Evolutionary conservation across 2,797 vertebrate species (phyloP).

Genomic region (Micromesistius poutassou): DNA sequence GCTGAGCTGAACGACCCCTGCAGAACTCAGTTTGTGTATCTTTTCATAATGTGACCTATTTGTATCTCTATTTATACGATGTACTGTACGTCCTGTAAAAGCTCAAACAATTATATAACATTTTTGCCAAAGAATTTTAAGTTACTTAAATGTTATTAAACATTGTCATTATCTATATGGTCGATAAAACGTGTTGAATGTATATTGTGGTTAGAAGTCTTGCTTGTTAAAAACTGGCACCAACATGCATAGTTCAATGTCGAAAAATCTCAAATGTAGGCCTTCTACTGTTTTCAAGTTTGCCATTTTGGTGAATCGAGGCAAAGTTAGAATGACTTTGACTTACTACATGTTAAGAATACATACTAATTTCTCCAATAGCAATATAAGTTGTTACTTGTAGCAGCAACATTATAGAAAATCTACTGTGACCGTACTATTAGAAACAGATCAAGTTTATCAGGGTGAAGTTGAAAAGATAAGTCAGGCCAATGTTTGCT

Average conservation of each 20-base stretch:
- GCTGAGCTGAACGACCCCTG: slow-evolving; percentile 25
- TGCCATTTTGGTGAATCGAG: neutral
- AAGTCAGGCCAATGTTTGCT: neutral
- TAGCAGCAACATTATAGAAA: neutral
- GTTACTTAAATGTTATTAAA: neutral
- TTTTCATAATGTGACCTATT: slow-evolving; percentile 48
- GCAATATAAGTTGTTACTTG: neutral
- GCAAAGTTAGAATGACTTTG: neutral
- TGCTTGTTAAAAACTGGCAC: neutral
- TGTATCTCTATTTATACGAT: slow-evolving; percentile 53
- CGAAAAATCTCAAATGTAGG: slow-evolving; percentile 3
- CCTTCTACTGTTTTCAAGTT: neutral
- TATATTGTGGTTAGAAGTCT: slow-evolving; percentile 19
- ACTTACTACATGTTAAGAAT: too few relatives aligned
- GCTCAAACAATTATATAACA: slow-evolving; percentile 23
- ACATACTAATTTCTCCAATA: neutral
- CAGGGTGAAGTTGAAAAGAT: slow-evolving; percentile 1
- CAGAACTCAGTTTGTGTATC: slow-evolving; percentile 33
- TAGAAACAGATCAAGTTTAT: neutral
- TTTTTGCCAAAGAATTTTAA: slow-evolving; percentile 8
- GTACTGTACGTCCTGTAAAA: slow-evolving; percentile 51
- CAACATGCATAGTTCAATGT: neutral
- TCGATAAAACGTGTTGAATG: neutral
- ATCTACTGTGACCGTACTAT: neutral
- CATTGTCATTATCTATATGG: neutral